phyloP scores from a whole-genome alignment of 2,113 vertebrate species.

The Hylia prasina region DNA sequence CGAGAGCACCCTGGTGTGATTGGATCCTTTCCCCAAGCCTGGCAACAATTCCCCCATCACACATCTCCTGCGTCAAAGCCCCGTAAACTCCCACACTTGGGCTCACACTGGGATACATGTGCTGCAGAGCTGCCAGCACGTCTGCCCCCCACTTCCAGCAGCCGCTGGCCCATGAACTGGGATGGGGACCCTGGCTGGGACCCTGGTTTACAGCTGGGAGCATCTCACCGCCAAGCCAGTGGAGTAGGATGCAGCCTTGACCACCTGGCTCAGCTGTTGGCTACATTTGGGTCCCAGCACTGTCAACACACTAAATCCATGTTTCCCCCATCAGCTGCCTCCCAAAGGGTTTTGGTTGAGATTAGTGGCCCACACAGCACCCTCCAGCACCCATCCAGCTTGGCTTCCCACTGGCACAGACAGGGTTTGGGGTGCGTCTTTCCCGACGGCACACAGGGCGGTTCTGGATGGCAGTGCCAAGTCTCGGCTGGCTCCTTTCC shows the following conservation, averaged over 20 bases:
- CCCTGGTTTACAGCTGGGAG: background rate
- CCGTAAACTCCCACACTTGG: constrained; percentile 2
- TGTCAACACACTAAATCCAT: background rate
- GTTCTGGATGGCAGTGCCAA: background rate
- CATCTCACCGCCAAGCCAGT: accelerated
- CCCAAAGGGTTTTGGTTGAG: background rate
- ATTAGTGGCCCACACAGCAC: background rate
- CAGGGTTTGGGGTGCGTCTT: background rate
- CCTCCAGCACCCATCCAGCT: background rate
- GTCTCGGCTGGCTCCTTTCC: background rate
- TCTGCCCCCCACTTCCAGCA: background rate
- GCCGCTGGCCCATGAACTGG: background rate
- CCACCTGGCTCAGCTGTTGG: background rate
- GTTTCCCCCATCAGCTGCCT: background rate
- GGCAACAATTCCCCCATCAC: constrained; percentile 41
- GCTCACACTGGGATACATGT: background rate
- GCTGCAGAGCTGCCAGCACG: background rate
- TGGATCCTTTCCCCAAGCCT: constrained; percentile 37
- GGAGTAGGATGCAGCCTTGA: background rate
- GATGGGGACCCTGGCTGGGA: background rate
- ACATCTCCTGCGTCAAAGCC: constrained; percentile 54
- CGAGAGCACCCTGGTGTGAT: background rate
- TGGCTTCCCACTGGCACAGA: accelerated
- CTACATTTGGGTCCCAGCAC: background rate
- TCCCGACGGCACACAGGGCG: accelerated